Evolutionary conservation across 1,140 invertebrate genomes (phyloP).

Genomic region (Leptinotarsa lineolata): DNA sequence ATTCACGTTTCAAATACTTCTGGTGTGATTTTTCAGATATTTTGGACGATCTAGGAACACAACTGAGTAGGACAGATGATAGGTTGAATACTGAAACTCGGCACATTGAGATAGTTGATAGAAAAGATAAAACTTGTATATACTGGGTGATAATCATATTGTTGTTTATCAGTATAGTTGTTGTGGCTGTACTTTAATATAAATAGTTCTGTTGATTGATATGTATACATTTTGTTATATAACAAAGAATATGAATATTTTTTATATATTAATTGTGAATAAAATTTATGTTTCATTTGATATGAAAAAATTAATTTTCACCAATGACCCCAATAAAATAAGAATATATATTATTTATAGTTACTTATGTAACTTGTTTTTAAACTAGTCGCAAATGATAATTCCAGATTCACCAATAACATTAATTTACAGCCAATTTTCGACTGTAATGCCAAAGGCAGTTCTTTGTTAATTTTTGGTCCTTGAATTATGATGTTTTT

Average conservation of each 20-base stretch:
- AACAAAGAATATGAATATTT: background rate
- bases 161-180: constrained; percentile 64
- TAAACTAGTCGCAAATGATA: too few species aligned
- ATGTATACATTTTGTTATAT: background rate
- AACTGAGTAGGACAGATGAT: constrained; percentile 72
- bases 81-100: constrained; percentile 70
- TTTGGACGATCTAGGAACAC: constrained; percentile 76
- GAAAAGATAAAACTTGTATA: constrained; percentile 73
- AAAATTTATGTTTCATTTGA: too few species aligned
- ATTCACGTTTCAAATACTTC: background rate
- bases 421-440: too few species aligned
- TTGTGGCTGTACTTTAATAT: constrained; percentile 32
- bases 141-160: constrained; percentile 72
- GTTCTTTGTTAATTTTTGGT: too few species aligned
- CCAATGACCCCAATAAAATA: too few species aligned
- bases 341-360: too few species aligned
- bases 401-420: too few species aligned
- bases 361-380: too few species aligned
- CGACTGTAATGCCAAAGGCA: too few species aligned
- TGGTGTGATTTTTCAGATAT: constrained; percentile 65
- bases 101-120: constrained; percentile 66
- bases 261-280: too few species aligned
- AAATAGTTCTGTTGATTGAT: background rate
- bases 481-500: too few species aligned
- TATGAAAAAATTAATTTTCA: too few species aligned